Percentiles rank a stretch among this genome's conserved stretches.
Evolutionary conservation across 2,113 vertebrate genomes (phyloP).

Genomic region (Anarrhichthys ocellatus): DNA sequence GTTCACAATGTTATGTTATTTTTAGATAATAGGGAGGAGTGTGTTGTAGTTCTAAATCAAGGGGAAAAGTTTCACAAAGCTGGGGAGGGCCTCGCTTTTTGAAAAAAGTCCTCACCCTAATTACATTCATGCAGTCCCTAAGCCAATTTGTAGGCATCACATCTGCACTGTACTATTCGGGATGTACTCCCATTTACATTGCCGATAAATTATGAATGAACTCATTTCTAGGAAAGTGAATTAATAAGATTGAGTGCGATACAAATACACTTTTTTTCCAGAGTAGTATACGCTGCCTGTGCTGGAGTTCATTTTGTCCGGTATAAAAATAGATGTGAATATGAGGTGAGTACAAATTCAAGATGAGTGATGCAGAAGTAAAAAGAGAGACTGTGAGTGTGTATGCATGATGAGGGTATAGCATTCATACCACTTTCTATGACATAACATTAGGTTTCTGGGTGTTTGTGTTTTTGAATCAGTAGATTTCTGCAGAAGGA

Average conservation of each 20-base stretch:
- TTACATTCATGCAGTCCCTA: not conserved
- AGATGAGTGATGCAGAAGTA: constrained; percentile 42
- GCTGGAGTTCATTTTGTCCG: constrained; percentile 35
- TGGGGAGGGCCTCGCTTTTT: not conserved
- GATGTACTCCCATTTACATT: constrained; percentile 7
- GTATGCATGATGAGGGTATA: constrained; percentile 10
- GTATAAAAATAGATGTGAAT: constrained; percentile 59
- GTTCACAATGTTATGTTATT: not conserved
- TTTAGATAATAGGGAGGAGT: not conserved
- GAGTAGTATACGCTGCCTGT: constrained; percentile 27
- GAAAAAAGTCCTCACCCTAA: not conserved
- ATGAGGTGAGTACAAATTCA: constrained; percentile 38
- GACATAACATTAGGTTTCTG: constrained; percentile 50
- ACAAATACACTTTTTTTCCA: constrained; percentile 50
- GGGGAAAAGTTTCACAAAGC: not conserved
- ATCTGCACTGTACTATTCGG: not conserved
- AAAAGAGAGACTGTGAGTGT: constrained; percentile 6
- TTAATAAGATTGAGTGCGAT: constrained; percentile 35
- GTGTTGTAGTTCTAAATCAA: not conserved
- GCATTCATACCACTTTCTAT: constrained; percentile 34
- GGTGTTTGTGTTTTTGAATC: constrained; percentile 45
- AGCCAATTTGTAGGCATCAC: not conserved
- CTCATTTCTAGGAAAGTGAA: constrained; percentile 19
- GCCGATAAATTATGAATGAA: constrained; percentile 45
- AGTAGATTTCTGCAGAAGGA: constrained; percentile 46